Conservation (phyloP, 1,140 invertebrate species). For the Drosophila suzukii region DNA sequence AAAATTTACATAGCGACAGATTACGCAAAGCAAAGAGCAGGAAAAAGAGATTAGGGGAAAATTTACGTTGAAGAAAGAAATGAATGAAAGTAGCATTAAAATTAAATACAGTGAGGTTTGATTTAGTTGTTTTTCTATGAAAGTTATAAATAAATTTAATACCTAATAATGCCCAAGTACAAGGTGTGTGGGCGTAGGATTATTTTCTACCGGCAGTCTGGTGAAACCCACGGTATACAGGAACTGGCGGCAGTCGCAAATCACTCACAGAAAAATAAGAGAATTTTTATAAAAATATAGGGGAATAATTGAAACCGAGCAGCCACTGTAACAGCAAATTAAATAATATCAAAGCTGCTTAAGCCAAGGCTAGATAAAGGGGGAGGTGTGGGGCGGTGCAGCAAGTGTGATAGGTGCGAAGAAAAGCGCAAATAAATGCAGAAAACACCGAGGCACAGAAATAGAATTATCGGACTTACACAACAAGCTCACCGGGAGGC, state of each 20-base stretch:
- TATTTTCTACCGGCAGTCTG: no score
- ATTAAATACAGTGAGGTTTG: conserved; percentile 5
- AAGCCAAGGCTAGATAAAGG: conserved; percentile 21
- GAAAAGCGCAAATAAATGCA: conserved; percentile 26
- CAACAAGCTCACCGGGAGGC: conserved; percentile 25
- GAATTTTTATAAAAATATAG: neutral
- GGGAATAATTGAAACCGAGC: neutral
- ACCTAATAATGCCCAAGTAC: no score
- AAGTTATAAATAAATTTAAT: no score
- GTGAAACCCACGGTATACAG: no score
- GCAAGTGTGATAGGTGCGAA: conserved; percentile 55
- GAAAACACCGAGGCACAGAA: conserved; percentile 49
- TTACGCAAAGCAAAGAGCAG: conserved; percentile 49
- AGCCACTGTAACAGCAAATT: conserved; percentile 51
- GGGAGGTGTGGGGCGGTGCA: conserved; percentile 34
- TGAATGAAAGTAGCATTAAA: conserved; percentile 17
- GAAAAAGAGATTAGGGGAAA: conserved; percentile 8
- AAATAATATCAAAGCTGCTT: conserved; percentile 70
- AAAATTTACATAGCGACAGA: conserved; percentile 22
- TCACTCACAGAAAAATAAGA: no score
- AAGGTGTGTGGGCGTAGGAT: no score
- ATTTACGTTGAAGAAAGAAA: conserved; percentile 5
- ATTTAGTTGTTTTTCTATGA: neutral
- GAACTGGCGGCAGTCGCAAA: no score
- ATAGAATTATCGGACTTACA: conserved; percentile 72